Evolutionary conservation across 2,113 vertebrate genomes (phyloP).

Genomic region (Tor tambroides): DNA sequence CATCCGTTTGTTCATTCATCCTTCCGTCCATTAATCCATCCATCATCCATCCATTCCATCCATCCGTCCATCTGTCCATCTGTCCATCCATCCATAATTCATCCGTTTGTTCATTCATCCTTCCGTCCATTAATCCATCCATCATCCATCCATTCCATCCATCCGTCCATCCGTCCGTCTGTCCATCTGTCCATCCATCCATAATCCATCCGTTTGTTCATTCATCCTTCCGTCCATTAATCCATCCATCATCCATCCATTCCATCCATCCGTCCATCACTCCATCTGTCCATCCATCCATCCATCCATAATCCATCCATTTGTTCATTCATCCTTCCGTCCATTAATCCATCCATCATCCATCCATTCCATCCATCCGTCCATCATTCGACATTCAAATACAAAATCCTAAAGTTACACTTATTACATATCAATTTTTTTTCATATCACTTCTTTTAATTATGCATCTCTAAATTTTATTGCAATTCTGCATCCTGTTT

Average conservation of each 20-base stretch:
- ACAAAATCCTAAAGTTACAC: neutral
- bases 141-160: neutral
- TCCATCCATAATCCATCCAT: neutral
- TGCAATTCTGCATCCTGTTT: neutral
- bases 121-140: neutral
- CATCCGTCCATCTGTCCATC: neutral
- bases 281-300: neutral
- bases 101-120: neutral
- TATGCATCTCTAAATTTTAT: neutral
- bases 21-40: fast-evolving
- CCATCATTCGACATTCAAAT: neutral
- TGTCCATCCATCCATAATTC: neutral
- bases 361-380: neutral
- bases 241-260: too few relatives aligned
- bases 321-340: neutral
- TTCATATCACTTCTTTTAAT: neutral
- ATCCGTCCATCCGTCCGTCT: neutral
- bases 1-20: neutral
- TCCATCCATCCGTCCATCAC: too few relatives aligned
- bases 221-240: neutral
- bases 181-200: too few relatives aligned
- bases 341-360: neutral
- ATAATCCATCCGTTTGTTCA: too few relatives aligned
- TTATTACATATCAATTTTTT: neutral
- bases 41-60: neutral